Percentiles rank a stretch among this genome's conserved stretches.
phyloP scores from a whole-genome alignment of 2,888 invertebrate species.

The Malacosoma neustria region DNA sequence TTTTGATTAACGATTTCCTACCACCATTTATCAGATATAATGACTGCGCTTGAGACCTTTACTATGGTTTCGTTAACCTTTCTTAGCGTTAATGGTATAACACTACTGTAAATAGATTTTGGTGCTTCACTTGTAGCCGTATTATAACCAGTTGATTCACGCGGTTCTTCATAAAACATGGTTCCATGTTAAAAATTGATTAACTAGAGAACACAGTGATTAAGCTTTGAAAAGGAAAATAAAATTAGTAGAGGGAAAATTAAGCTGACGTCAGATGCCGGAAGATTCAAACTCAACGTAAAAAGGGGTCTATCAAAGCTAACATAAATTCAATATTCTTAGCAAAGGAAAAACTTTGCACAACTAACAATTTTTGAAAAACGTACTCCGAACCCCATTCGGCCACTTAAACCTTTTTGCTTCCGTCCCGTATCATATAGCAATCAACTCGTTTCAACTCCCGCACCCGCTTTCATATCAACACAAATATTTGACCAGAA shows the following conservation, averaged over 20 bases:
- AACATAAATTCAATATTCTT: too few relatives aligned
- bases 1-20: conserved; percentile 23
- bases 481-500: conserved; percentile 2
- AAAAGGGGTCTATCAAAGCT: too few relatives aligned
- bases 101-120: too few relatives aligned
- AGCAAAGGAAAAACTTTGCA: too few relatives aligned
- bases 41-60: conserved; percentile 6
- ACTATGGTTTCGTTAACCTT: background rate
- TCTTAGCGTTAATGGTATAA: background rate
- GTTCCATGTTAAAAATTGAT: too few relatives aligned
- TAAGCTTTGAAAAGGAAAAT: too few relatives aligned
- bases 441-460: background rate
- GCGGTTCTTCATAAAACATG: too few relatives aligned
- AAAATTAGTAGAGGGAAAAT: background rate
- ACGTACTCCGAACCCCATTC: background rate
- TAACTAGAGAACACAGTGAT: too few relatives aligned
- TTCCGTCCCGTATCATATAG: background rate
- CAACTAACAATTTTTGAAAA: background rate
- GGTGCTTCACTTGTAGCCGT: too few relatives aligned
- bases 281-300: too few relatives aligned
- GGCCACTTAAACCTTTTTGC: background rate
- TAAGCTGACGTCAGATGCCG: background rate
- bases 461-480: background rate
- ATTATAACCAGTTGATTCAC: too few relatives aligned
- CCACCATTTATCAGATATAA: conserved; percentile 24